These are phyloP conservation scores for Noctua fimbriata DNA, from an alignment of 2,888 invertebrate species.

Conservation along the genomic window DNA sequence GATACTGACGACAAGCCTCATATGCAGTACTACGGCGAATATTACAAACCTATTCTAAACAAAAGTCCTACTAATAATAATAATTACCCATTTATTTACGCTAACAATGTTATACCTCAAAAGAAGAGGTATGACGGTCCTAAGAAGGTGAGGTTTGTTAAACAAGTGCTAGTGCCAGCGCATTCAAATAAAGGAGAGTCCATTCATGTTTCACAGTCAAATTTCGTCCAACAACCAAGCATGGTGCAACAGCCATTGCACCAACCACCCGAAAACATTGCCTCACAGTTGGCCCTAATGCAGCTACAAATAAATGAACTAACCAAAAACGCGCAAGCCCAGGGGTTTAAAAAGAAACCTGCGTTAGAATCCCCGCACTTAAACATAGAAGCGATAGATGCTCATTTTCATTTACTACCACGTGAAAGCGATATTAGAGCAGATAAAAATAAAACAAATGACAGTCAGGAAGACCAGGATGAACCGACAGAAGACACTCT, in stretches of 20 bases:
- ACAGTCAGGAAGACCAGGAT: not conserved
- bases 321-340: not conserved
- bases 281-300: slow-evolving; percentile 8
- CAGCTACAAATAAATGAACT: slow-evolving; percentile 19
- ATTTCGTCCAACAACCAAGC: not conserved
- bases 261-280: not conserved
- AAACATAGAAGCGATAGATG: not conserved
- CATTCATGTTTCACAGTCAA: not conserved
- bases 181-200: not conserved
- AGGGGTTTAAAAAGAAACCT: not conserved
- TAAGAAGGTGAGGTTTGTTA: slow-evolving; percentile 4
- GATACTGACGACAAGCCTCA: not conserved
- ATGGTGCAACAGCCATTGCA: not conserved
- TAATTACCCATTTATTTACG: not conserved
- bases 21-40: not conserved
- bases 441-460: not conserved
- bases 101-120: not conserved
- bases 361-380: not conserved
- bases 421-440: not conserved
- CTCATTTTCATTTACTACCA: not conserved
- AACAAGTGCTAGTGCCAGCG: slow-evolving; percentile 9
- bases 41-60: not conserved
- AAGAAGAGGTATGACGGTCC: not conserved
- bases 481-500: not conserved
- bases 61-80: not conserved